Percentiles rank a stretch among this genome's conserved stretches.
Evolutionary conservation across 2,888 invertebrate genomes (phyloP).

Genomic region (Fragum whitleyi): DNA sequence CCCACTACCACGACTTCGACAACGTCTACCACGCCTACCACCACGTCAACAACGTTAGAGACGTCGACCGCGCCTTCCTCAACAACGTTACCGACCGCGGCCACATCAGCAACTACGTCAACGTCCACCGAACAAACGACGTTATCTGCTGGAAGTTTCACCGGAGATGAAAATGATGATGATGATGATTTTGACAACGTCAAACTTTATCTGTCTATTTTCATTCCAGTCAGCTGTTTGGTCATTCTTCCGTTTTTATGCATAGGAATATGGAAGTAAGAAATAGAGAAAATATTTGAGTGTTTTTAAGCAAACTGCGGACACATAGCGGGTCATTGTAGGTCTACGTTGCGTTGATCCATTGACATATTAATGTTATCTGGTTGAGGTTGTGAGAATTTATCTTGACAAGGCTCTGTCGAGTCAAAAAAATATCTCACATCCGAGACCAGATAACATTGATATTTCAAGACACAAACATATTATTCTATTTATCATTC

Average conservation of each 20-base stretch:
- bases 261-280: slow-evolving; percentile 2
- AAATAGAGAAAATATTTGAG: too few species aligned
- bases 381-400: too few species aligned
- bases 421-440: too few species aligned
- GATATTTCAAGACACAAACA: too few species aligned
- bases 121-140: background rate
- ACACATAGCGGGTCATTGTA: too few species aligned
- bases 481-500: too few species aligned
- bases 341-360: too few species aligned
- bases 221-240: slow-evolving; percentile 1
- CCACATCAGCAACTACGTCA: background rate
- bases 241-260: background rate
- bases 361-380: too few species aligned
- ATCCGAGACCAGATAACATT: too few species aligned
- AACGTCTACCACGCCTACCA: background rate
- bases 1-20: background rate
- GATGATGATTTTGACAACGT: slow-evolving; percentile 5
- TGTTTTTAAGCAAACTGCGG: background rate
- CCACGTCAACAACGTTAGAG: background rate
- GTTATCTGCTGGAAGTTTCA: background rate
- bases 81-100: background rate
- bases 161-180: background rate
- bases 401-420: too few species aligned
- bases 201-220: slow-evolving; percentile 3
- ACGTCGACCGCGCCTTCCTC: background rate